Percentiles rank a stretch among this genome's conserved stretches.
Conservation (phyloP, 2,888 invertebrate species). For the Kryphioiulus occultus region DNA sequence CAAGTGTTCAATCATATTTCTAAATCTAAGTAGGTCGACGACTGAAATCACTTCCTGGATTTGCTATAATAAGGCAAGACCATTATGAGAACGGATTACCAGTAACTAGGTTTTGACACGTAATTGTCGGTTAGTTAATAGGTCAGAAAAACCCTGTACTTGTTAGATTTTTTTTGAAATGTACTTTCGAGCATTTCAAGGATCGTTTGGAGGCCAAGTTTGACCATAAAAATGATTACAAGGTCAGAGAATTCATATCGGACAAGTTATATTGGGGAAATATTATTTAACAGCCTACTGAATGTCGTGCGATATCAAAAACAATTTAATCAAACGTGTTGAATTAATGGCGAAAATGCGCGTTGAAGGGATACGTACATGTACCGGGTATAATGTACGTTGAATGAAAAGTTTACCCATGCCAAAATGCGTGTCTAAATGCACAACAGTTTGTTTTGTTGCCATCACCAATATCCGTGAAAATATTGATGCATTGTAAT, state of each 20-base stretch:
- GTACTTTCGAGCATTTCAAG: not conserved
- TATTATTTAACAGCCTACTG: not conserved
- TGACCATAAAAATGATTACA: not conserved
- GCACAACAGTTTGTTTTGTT: no score
- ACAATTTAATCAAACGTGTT: no score
- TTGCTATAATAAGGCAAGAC: not conserved
- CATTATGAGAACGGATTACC: not conserved
- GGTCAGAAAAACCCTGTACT: not conserved
- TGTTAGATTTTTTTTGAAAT: not conserved
- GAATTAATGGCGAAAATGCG: no score
- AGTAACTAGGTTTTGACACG: slow-evolving; percentile 27
- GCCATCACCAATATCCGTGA: no score
- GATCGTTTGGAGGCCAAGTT: not conserved
- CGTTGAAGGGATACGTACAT: no score
- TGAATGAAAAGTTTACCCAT: no score
- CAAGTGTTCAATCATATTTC: slow-evolving; percentile 7
- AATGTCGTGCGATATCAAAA: no score
- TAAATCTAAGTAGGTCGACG: not conserved
- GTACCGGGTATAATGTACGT: no score
- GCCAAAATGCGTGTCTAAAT: no score
- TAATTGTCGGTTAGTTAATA: not conserved
- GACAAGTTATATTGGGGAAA: not conserved
- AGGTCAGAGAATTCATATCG: not conserved
- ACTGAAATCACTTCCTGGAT: slow-evolving; percentile 29
- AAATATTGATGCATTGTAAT: no score